Conservation (phyloP, 1,140 invertebrate species). For the Papilio aristodemus region DNA sequence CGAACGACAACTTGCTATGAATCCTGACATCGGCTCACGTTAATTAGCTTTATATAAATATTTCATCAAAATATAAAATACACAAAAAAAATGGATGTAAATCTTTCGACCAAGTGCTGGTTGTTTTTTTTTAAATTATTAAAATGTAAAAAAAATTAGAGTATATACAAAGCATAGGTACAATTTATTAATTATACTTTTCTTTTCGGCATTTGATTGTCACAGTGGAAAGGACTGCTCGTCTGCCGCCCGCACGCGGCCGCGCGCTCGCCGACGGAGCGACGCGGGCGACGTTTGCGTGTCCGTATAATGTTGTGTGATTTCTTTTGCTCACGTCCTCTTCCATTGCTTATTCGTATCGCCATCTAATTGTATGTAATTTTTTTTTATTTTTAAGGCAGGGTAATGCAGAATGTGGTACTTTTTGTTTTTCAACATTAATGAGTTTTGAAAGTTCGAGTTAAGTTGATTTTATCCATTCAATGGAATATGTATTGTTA, state of each 20-base stretch:
- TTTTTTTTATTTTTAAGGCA: constrained; percentile 73
- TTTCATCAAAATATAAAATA: constrained; percentile 80
- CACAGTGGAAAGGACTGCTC: constrained; percentile 72
- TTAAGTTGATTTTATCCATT: constrained; percentile 79
- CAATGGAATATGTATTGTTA: constrained; percentile 79
- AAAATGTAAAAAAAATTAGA: constrained; percentile 81
- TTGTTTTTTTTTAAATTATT: constrained; percentile 78
- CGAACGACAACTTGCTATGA: constrained; percentile 79
- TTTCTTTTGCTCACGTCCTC: constrained; percentile 76
- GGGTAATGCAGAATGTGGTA: constrained; percentile 79
- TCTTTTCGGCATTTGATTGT: constrained; percentile 76
- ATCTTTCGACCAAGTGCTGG: constrained; percentile 79
- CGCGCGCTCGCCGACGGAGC: constrained; percentile 21
- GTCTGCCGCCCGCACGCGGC: constrained; percentile 57
- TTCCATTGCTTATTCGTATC: constrained; percentile 78
- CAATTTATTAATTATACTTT: constrained; percentile 81
- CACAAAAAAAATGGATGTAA: constrained; percentile 80
- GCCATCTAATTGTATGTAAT: constrained; percentile 76
- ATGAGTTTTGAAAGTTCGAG: constrained; percentile 77
- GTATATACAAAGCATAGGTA: constrained; percentile 80
- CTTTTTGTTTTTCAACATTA: constrained; percentile 76
- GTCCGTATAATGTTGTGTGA: constrained; percentile 70
- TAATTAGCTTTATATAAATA: constrained; percentile 79
- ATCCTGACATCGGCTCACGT: constrained; percentile 80
- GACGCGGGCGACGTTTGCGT: constrained; percentile 55